Evolutionary conservation across 2,888 invertebrate species (phyloP).

Genomic region (Odontocolon sp.): DNA sequence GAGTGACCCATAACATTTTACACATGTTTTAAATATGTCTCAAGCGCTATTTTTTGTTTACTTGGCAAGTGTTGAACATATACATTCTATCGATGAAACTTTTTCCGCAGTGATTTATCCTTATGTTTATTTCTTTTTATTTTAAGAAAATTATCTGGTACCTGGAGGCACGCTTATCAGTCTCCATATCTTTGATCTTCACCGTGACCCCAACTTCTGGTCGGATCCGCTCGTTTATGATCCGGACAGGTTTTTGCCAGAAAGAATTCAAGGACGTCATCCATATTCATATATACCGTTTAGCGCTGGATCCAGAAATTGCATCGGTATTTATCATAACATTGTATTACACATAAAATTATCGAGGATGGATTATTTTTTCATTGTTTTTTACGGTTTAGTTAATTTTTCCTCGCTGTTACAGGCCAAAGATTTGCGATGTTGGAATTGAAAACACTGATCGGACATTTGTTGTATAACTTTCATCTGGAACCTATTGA

Average conservation of each 20-base stretch:
- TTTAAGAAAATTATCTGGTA: slow-evolving; percentile 80
- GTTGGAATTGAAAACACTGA: slow-evolving; percentile 60
- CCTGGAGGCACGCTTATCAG: slow-evolving; percentile 81
- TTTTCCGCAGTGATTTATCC: too few relatives aligned
- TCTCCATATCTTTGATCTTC: slow-evolving; percentile 85
- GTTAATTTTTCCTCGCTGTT: slow-evolving; percentile 65
- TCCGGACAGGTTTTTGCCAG: slow-evolving; percentile 86
- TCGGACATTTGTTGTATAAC: slow-evolving; percentile 60
- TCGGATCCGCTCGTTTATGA: slow-evolving; percentile 85
- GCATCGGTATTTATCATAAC: slow-evolving; percentile 82
- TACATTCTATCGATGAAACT: too few relatives aligned
- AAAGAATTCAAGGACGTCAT: slow-evolving; percentile 81
- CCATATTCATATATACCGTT: slow-evolving; percentile 86
- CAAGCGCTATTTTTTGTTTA: too few relatives aligned
- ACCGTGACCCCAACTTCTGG: slow-evolving; percentile 84
- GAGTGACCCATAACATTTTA: too few relatives aligned
- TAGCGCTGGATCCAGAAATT: slow-evolving; percentile 87
- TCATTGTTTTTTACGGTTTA: neutral
- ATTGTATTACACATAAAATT: neutral
- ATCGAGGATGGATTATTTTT: neutral
- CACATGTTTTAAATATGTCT: too few relatives aligned
- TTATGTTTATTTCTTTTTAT: neutral
- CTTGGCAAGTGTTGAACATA: too few relatives aligned
- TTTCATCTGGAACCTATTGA: slow-evolving; percentile 63
- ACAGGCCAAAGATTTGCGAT: slow-evolving; percentile 64